phyloP scores from a whole-genome alignment of 2,888 invertebrate genomes.

The Elysia crispata region DNA sequence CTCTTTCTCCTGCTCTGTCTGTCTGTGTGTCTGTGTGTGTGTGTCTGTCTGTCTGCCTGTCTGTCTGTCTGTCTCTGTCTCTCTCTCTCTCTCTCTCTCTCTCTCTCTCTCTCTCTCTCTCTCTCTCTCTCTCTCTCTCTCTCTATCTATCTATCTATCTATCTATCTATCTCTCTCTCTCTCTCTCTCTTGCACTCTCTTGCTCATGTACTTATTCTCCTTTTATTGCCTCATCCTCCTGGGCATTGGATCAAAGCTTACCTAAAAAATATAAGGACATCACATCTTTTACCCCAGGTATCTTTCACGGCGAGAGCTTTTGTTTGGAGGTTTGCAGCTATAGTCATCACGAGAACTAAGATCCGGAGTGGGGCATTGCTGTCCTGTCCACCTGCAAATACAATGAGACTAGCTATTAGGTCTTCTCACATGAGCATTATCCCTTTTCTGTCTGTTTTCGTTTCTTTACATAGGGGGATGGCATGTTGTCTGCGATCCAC shows the following conservation, averaged over 20 bases:
- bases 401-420: too few species aligned
- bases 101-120: slow-evolving; percentile 15
- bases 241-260: neutral
- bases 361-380: neutral
- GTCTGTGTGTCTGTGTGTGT: neutral
- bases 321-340: neutral
- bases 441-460: too few species aligned
- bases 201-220: too few species aligned
- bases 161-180: neutral
- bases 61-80: neutral
- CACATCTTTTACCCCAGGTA: neutral
- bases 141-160: neutral
- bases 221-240: too few species aligned
- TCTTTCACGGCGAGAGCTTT: neutral
- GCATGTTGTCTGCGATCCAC: too few species aligned
- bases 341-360: neutral
- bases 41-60: too few species aligned
- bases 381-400: neutral
- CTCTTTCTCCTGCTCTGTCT: neutral
- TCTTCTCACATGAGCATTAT: too few species aligned
- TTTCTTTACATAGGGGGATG: too few species aligned
- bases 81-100: slow-evolving; percentile 13
- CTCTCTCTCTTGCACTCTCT: neutral
- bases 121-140: neutral
- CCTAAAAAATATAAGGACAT: neutral